Conservation (phyloP, 1,140 invertebrate genomes). For the Pomacea maculata region DNA sequence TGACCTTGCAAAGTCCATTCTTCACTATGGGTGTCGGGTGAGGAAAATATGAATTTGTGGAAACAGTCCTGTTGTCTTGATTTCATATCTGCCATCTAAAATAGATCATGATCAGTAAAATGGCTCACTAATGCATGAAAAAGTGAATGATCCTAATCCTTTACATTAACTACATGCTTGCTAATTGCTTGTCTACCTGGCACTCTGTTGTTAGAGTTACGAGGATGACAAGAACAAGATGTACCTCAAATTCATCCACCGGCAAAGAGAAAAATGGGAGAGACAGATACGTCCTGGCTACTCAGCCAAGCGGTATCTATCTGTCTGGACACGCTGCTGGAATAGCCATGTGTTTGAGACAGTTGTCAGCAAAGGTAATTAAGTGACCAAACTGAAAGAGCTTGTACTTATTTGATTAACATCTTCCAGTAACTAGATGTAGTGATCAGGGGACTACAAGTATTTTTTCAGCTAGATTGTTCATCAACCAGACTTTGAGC, state of each 20-base stretch:
- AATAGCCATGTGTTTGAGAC: slow-evolving; percentile 59
- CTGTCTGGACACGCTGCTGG: slow-evolving; percentile 61
- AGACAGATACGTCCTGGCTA: slow-evolving; percentile 63
- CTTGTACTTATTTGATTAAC: too few relatives aligned
- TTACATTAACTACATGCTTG: not conserved
- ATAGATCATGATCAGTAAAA: too few relatives aligned
- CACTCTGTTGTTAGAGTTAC: slow-evolving; percentile 16
- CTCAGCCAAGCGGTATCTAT: slow-evolving; percentile 64
- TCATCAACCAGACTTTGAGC: too few relatives aligned
- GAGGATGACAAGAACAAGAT: slow-evolving; percentile 37
- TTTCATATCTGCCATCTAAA: too few relatives aligned
- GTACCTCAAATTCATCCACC: slow-evolving; percentile 55
- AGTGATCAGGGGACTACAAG: too few relatives aligned
- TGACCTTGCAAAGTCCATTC: slow-evolving; percentile 62
- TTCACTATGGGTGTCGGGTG: slow-evolving; percentile 55
- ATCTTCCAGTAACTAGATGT: too few relatives aligned
- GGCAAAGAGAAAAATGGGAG: slow-evolving; percentile 43
- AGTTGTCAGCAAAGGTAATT: slow-evolving; percentile 60
- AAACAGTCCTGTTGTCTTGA: too few relatives aligned
- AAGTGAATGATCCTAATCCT: too few relatives aligned
- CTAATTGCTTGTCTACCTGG: slow-evolving; percentile 7
- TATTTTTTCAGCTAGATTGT: too few relatives aligned
- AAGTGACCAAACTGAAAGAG: not conserved
- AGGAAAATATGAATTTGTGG: not conserved
- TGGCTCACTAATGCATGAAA: too few relatives aligned